These are phyloP conservation scores for Ditylenchus dipsaci DNA, from an alignment of 1,140 invertebrate genomes.

Conservation along the genomic window DNA sequence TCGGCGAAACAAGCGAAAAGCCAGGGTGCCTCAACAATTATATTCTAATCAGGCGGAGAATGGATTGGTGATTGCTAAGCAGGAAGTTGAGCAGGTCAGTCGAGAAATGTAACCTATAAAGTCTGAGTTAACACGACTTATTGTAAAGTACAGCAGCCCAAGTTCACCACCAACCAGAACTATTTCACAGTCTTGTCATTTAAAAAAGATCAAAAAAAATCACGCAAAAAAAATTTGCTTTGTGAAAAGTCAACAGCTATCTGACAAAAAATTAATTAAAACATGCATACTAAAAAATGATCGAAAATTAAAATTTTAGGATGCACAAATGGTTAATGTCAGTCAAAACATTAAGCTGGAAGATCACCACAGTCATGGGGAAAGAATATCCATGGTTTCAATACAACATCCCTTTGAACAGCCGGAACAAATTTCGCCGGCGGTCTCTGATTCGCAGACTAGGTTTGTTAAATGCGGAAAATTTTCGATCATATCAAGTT, in stretches of 20 bases:
- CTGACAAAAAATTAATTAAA: too few species aligned
- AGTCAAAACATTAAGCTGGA: background rate
- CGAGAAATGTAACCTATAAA: background rate
- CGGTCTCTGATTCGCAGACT: constrained; percentile 25
- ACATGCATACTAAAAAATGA: background rate
- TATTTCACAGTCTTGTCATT: too few species aligned
- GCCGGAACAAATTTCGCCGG: constrained; percentile 13
- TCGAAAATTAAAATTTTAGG: background rate
- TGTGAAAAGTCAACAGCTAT: too few species aligned
- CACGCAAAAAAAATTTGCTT: too few species aligned
- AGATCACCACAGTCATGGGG: too few species aligned
- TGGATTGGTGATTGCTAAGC: background rate
- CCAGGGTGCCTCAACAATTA: background rate
- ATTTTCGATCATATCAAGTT: background rate
- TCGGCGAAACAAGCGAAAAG: constrained; percentile 15
- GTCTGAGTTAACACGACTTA: background rate
- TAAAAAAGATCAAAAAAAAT: too few species aligned
- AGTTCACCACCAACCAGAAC: background rate
- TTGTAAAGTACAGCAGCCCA: background rate
- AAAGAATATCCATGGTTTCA: too few species aligned
- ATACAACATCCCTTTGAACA: background rate
- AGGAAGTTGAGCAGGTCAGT: background rate
- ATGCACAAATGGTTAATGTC: background rate
- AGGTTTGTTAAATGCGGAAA: background rate
- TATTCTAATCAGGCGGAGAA: background rate